Conservation (phyloP, 2,888 invertebrate species). For the Philereme transversata region DNA sequence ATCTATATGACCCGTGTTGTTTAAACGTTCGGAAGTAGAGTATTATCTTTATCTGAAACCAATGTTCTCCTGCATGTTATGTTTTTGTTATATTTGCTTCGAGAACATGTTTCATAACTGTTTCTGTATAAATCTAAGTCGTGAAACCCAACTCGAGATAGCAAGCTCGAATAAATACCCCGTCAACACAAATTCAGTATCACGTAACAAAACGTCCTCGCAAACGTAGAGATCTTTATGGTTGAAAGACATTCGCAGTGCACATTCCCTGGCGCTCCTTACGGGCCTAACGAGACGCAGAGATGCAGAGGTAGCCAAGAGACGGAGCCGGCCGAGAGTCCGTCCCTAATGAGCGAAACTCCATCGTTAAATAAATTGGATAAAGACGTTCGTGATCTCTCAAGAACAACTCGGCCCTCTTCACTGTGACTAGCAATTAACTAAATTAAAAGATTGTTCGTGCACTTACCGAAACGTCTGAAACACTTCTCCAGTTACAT, state of each 20-base stretch:
- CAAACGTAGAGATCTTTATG: slow-evolving; percentile 48
- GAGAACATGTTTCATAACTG: background rate
- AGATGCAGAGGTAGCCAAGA: slow-evolving; percentile 57
- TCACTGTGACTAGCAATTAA: slow-evolving; percentile 81
- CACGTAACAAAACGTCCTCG: slow-evolving; percentile 34
- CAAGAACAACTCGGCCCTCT: slow-evolving; percentile 80
- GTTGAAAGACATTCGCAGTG: slow-evolving; percentile 46
- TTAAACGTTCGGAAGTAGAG: slow-evolving; percentile 30
- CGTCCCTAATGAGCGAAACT: slow-evolving; percentile 75
- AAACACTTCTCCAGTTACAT: slow-evolving; percentile 54
- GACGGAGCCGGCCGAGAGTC: slow-evolving; percentile 61
- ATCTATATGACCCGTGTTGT: slow-evolving; percentile 57
- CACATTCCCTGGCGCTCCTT: slow-evolving; percentile 44
- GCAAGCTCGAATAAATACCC: slow-evolving; percentile 29
- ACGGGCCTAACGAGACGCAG: slow-evolving; percentile 35
- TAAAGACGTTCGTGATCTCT: slow-evolving; percentile 83
- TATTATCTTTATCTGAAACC: slow-evolving; percentile 17
- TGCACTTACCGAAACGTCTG: slow-evolving; percentile 72
- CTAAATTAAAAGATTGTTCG: slow-evolving; percentile 82
- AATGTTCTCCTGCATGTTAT: background rate
- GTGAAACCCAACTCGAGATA: slow-evolving; percentile 12
- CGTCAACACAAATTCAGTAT: slow-evolving; percentile 27
- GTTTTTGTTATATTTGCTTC: background rate
- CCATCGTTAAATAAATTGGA: slow-evolving; percentile 84
- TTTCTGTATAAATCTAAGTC: slow-evolving; percentile 13